Evolutionary conservation across 2,888 invertebrate genomes (phyloP).

Genomic region (Eupithecia subfuscata): DNA sequence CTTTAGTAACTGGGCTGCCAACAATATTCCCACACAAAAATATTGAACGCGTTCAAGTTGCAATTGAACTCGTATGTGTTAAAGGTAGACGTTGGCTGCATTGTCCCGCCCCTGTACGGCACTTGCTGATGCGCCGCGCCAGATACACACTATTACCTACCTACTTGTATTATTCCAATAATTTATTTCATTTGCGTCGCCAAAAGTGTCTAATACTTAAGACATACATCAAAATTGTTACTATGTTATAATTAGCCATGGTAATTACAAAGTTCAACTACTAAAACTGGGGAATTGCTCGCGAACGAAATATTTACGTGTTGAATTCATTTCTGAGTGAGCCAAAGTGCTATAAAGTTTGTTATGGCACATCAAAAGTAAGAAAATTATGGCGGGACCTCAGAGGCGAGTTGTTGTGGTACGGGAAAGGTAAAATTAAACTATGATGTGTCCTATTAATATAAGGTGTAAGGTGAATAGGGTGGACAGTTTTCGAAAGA

Average conservation of each 20-base stretch:
- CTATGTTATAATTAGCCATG: conserved; percentile 3
- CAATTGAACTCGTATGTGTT: too few species aligned
- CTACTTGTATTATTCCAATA: not conserved
- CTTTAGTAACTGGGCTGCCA: too few species aligned
- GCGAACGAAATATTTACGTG: conserved; percentile 34
- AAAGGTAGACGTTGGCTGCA: too few species aligned
- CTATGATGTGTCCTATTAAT: not conserved
- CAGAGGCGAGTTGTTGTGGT: conserved; percentile 11
- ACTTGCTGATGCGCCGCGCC: too few species aligned
- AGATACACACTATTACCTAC: too few species aligned
- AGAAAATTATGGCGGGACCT: conserved; percentile 48
- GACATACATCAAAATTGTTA: not conserved
- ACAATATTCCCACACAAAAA: too few species aligned
- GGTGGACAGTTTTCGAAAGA: too few species aligned
- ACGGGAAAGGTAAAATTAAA: not conserved
- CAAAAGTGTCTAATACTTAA: not conserved
- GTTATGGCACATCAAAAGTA: conserved; percentile 51
- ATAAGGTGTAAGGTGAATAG: not conserved
- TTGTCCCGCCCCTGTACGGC: too few species aligned
- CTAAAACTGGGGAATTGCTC: conserved; percentile 1
- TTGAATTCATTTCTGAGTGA: conserved; percentile 46
- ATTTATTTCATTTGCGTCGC: not conserved
- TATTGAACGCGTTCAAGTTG: too few species aligned
- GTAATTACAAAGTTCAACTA: not conserved
- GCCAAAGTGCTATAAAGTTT: conserved; percentile 48